A percentile compares a stretch with the other conserved stretches of the same genome.
phyloP scores from a whole-genome alignment of 1,140 invertebrate genomes.

The Philopotamus ludificatus region DNA sequence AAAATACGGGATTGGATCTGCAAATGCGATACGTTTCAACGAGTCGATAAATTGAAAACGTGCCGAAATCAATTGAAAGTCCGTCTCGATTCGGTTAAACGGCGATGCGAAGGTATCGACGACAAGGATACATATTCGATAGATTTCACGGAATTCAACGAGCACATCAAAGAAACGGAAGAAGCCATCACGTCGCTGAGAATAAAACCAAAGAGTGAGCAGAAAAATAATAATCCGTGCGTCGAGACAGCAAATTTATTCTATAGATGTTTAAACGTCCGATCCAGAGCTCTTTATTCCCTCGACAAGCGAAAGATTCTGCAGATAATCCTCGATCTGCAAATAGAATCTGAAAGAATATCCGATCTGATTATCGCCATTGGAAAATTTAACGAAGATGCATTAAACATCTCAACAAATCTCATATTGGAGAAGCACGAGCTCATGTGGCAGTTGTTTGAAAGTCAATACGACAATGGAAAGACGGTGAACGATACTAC shows the following conservation, averaged over 20 bases:
- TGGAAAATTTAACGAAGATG: conserved; percentile 48
- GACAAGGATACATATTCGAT: conserved; percentile 46
- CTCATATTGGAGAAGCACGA: conserved; percentile 30
- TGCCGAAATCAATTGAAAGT: conserved; percentile 49
- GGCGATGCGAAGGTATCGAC: conserved; percentile 49
- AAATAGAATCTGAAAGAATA: conserved; percentile 50
- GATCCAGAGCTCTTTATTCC: conserved; percentile 50
- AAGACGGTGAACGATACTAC: no score
- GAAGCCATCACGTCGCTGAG: conserved; percentile 46
- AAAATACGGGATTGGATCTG: neutral
- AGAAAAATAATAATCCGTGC: conserved; percentile 48
- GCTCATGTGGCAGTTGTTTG: neutral
- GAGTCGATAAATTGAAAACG: conserved; percentile 48
- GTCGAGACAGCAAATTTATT: conserved; percentile 49
- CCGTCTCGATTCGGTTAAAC: conserved; percentile 50
- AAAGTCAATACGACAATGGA: neutral
- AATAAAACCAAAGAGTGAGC: conserved; percentile 46
- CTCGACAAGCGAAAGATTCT: conserved; percentile 48
- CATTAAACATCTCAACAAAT: conserved; percentile 43
- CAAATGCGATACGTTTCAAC: conserved; percentile 43
- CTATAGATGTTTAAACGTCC: conserved; percentile 51
- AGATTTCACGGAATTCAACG: conserved; percentile 44
- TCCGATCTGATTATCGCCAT: conserved; percentile 45
- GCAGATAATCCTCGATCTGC: conserved; percentile 51
- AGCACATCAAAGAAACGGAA: conserved; percentile 47